Evolutionary conservation across 2,888 invertebrate genomes (phyloP).

Genomic region (Myopa tessellatipennis): DNA sequence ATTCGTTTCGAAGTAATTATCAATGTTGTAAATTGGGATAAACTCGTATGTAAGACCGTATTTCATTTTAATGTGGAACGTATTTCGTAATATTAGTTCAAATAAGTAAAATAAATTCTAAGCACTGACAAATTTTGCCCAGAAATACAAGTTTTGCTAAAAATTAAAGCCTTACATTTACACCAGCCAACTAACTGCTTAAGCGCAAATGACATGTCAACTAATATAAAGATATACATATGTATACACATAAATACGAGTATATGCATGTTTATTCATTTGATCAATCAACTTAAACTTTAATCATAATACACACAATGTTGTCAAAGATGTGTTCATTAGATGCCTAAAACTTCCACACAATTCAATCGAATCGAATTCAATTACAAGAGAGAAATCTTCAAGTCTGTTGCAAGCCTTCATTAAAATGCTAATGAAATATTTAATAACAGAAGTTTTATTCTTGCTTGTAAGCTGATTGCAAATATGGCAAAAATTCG

Average conservation of each 20-base stretch:
- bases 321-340: conserved; percentile 36
- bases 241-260: no score
- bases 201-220: conserved; percentile 4
- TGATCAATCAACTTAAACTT: not conserved
- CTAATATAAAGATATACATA: conserved; percentile 9
- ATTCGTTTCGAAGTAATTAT: no score
- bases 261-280: not conserved
- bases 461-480: not conserved
- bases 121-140: not conserved
- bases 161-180: conserved; percentile 27
- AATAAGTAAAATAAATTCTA: no score
- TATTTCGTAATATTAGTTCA: no score
- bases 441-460: no score
- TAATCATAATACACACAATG: not conserved
- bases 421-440: no score
- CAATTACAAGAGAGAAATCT: not conserved
- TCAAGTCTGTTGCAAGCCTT: no score
- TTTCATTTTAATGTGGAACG: no score
- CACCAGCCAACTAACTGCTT: conserved; percentile 10
- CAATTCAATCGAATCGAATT: conserved; percentile 8
- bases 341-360: not conserved
- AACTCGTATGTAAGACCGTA: no score
- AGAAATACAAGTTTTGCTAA: conserved; percentile 6
- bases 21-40: no score
- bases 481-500: no score